Percentiles rank a stretch among this genome's conserved stretches.
phyloP scores from a whole-genome alignment of 1,140 invertebrate genomes.

The Brachionus paranguensis region DNA sequence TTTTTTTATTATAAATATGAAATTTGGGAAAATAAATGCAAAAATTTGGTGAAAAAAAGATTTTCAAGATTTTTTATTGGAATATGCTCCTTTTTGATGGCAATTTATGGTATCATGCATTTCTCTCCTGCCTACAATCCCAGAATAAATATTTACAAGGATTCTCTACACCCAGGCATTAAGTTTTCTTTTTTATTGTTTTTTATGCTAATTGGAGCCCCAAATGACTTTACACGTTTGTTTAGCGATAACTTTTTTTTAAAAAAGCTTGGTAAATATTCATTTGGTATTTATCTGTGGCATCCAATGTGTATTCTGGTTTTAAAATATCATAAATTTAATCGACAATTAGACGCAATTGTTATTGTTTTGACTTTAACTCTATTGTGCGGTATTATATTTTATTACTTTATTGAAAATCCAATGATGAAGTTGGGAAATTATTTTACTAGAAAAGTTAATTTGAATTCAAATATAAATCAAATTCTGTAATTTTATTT shows the following conservation, averaged over 20 bases:
- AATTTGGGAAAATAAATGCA: not conserved
- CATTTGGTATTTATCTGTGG: not conserved
- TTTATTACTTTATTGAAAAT: constrained; percentile 4
- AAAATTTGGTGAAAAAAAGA: not conserved
- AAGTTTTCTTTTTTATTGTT: not conserved
- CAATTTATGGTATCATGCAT: not conserved
- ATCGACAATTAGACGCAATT: not conserved
- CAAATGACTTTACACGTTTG: not conserved
- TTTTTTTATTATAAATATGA: not conserved
- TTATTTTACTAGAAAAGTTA: not conserved
- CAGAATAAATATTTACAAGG: not conserved
- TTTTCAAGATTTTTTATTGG: not conserved
- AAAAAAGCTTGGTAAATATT: constrained; percentile 25
- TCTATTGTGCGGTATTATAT: not conserved
- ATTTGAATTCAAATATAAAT: no score
- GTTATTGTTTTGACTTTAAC: not conserved
- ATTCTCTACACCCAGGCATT: not conserved
- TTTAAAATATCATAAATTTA: not conserved
- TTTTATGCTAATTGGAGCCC: not conserved
- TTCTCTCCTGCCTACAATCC: not conserved
- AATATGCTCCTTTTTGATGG: not conserved
- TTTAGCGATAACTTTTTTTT: constrained; percentile 1
- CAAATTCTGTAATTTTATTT: not conserved
- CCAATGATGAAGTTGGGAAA: not conserved
- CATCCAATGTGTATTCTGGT: not conserved